Evolutionary conservation across 2,888 invertebrate species (phyloP), one percentile per base, ranked within the genome.

Genomic region (Orthosia cruda): DNA sequence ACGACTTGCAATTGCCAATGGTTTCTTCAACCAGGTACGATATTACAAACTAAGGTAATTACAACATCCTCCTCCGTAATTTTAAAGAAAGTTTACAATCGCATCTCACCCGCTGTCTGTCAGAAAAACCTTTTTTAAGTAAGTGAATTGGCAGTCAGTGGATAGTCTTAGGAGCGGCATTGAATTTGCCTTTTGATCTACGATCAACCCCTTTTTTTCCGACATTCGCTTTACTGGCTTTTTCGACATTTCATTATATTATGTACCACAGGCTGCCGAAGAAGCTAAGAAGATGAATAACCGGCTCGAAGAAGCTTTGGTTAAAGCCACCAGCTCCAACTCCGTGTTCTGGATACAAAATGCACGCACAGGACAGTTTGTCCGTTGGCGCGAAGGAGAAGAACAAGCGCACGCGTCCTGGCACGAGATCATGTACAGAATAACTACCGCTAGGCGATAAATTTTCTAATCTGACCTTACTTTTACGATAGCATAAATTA

Each of bases 401-500:
- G 89, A 93, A 72, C 89, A 90, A 26, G 91, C 92, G 0, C 88
- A 85, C 11, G 67, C 81, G 0, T 89, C 91, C 2, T 96, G 96
- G 96, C 92, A 94, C 70, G 89, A 92, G 71, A 85, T 95, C 4
- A 91, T 95, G 83, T 96, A 96, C 81, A 94, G 88, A 85, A 93
- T 94, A 23, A 91, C 90, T 16, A 90, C 91, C 11, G 87, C 87
- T 16, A 88, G 92, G 71, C 83, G 88, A 76, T 80, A 77, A 63
- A 58, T 57, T 18, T 52, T 57, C 47, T 73, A 32, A 49, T 52
- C 13, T 50, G 20, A 32, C 1, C 23, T 45, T 11, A 45, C 1
- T n/a, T 49, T 65, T 65, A 52, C 16, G 12, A 23, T 54, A 26
- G 16, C 12, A 18, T 15, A 40, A 49, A 62, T 61, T 55, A 72